Conservation (phyloP, 2,797 vertebrate genomes). For the Arnoldichthys spilopterus region DNA sequence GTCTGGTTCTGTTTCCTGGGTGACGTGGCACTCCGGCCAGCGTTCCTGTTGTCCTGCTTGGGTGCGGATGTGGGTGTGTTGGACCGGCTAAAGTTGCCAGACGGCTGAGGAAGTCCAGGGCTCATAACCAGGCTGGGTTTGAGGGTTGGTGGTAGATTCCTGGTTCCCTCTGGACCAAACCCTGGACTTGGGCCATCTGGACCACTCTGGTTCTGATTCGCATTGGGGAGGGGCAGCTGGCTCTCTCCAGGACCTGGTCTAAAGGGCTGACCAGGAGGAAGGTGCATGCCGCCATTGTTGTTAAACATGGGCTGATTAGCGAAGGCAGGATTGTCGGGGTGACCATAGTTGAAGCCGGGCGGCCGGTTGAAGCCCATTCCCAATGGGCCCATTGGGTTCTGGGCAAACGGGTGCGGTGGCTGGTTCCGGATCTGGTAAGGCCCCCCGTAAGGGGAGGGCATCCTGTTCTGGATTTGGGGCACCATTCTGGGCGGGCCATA, state of each 20-base stretch:
- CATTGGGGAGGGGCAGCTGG: slow-evolving; percentile 69
- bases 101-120: slow-evolving; percentile 74
- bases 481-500: slow-evolving; percentile 81
- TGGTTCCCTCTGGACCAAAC: slow-evolving; percentile 74
- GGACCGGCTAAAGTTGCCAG: slow-evolving; percentile 70
- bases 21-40: slow-evolving; percentile 63
- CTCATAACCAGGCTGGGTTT: slow-evolving; percentile 65
- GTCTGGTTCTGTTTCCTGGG: slow-evolving; percentile 72
- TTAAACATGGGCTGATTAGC: slow-evolving; percentile 73
- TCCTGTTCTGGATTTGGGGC: slow-evolving; percentile 77
- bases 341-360: slow-evolving; percentile 75
- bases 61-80: slow-evolving; percentile 68
- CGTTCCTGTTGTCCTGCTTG: slow-evolving; percentile 76
- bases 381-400: slow-evolving; percentile 74
- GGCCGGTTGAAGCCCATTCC: slow-evolving; percentile 77
- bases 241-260: slow-evolving; percentile 76
- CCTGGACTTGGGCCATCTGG: slow-evolving; percentile 67
- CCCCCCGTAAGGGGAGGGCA: slow-evolving; percentile 74
- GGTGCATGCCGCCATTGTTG: slow-evolving; percentile 69
- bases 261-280: slow-evolving; percentile 76
- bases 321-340: slow-evolving; percentile 75
- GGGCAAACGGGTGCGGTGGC: slow-evolving; percentile 77
- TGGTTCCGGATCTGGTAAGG: slow-evolving; percentile 79
- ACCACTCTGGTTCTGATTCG: slow-evolving; percentile 70
- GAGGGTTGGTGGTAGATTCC: slow-evolving; percentile 65